Evolutionary conservation across 2,113 vertebrate species (phyloP), one percentile per base, ranked within the genome.

Genomic region (Phycodurus eques): DNA sequence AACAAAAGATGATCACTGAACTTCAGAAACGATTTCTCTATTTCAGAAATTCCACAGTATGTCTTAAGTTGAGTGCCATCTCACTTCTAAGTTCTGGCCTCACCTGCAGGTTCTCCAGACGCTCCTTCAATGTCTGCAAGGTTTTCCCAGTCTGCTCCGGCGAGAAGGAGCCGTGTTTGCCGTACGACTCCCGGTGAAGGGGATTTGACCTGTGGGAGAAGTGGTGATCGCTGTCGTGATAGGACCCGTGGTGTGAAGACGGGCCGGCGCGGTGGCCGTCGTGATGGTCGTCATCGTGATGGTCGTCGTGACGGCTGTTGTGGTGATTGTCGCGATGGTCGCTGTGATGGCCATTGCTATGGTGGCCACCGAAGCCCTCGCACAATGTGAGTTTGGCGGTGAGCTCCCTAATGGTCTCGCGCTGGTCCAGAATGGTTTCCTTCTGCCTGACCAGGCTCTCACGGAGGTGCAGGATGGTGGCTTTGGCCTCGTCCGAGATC

Each of bases 401-500:
- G 63, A 95, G 83, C 79, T 95, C 94, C 68, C 92, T 81, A 74
- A 95, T 93, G 49, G 93, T 94, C 79, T 95, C 94, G 20, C 93
- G 82, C 76, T 95, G 94, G 72, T 94, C 93, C 63, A 95, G 80
- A 51, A 95, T 94, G 70, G 92, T 94, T 83, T 95, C 94, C 78
- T 94, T 94, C 76, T 95, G 94, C 73, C 91, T 88, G 66, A 94
- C 93, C 8, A 95, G 90, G 60, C 92, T 94, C 80, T 95, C 94
- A 0, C 93, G 91, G 56, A 95, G 85, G 60, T 94, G 92, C 70
- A 94, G 44, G 80, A 95, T 94, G 9, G 94, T 94, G 71, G 92
- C 85, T 84, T 95, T 94, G 74, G 92, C 93, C 68, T 94, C 94
- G 47, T 95, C 94, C 0, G 92, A 92, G 70, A 94, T 90, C 60